These are phyloP conservation scores for Thomomys bottae DNA, from an alignment of 2,113 vertebrate genomes.

Conservation along the genomic window DNA sequence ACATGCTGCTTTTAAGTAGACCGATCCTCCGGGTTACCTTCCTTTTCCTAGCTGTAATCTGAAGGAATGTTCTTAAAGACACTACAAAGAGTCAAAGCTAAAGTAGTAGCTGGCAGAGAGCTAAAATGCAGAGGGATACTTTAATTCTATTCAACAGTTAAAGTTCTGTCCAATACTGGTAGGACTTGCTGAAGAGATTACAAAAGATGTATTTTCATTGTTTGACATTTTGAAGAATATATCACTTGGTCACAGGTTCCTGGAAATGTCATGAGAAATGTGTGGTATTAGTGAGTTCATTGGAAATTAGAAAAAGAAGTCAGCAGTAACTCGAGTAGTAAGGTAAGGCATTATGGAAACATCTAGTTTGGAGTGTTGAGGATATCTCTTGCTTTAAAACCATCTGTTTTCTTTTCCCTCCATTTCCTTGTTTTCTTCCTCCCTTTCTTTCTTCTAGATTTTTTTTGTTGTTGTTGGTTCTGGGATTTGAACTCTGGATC, in stretches of 20 bases:
- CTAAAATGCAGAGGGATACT: constrained; percentile 4
- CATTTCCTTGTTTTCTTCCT: too few relatives aligned
- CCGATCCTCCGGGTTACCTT: neutral
- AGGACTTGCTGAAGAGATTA: neutral
- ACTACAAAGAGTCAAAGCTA: neutral
- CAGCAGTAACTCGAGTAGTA: neutral
- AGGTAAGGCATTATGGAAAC: neutral
- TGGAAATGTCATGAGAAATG: neutral
- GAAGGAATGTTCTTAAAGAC: neutral
- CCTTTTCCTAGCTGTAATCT: neutral
- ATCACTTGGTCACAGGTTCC: neutral
- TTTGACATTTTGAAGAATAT: neutral
- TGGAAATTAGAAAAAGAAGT: neutral
- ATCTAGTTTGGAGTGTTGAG: neutral
- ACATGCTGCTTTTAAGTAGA: neutral
- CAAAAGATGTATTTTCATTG: neutral
- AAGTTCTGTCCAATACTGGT: neutral
- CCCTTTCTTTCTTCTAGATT: too few relatives aligned
- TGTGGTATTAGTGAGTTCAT: neutral
- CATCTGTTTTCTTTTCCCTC: neutral
- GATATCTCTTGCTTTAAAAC: neutral
- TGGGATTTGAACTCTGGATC: too few relatives aligned
- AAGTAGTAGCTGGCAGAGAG: neutral
- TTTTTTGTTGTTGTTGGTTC: too few relatives aligned
- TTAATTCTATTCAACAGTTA: constrained; percentile 17